phyloP scores from a whole-genome alignment of 2,113 vertebrate genomes.

The Trichechus manatus region DNA sequence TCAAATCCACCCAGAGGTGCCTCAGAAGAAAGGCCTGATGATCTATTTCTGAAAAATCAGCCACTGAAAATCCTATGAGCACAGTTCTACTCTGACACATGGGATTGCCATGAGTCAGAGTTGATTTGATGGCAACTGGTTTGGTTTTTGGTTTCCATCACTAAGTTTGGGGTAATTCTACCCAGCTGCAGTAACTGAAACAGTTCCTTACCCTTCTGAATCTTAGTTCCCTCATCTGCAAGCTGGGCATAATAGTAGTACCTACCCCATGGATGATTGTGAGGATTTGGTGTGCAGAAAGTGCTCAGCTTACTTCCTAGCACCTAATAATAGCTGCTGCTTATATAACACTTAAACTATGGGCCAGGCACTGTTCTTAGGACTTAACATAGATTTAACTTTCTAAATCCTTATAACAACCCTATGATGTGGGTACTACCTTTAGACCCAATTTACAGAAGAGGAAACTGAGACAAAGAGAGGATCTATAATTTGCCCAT shows the following conservation, averaged over 20 bases:
- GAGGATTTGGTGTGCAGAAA: background rate
- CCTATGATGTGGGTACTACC: background rate
- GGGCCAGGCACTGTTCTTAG: background rate
- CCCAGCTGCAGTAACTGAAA: background rate
- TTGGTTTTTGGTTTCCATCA: background rate
- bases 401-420: background rate
- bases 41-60: no score
- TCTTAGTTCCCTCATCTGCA: background rate
- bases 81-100: no score
- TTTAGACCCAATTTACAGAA: background rate
- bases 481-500: fast-evolving
- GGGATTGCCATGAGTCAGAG: no score
- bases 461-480: background rate
- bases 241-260: background rate
- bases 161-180: background rate
- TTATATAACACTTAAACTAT: background rate
- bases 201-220: background rate
- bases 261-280: background rate
- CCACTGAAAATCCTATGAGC: no score
- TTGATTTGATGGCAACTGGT: no score
- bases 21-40: no score
- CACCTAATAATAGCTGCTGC: background rate
- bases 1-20: background rate
- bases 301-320: background rate
- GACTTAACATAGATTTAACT: background rate